A percentile compares a stretch with the other conserved stretches of the same genome.
These are phyloP conservation scores for Erynnis tages DNA, from an alignment of 2,888 invertebrate genomes.

Conservation along the genomic window DNA sequence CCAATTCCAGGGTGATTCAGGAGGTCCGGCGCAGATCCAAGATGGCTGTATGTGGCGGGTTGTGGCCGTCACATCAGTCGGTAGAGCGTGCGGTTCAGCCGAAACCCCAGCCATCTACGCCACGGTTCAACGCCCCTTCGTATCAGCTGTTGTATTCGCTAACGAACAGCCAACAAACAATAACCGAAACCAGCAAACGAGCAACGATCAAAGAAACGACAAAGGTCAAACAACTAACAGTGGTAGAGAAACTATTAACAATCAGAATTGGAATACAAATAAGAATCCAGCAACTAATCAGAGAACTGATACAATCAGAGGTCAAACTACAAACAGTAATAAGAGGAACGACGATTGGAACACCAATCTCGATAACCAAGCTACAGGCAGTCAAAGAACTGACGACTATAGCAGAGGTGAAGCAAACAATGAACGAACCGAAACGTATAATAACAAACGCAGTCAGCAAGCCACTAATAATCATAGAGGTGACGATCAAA, in stretches of 20 bases:
- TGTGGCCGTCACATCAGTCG: constrained; percentile 66
- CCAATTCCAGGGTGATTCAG: constrained; percentile 64
- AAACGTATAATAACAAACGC: neutral
- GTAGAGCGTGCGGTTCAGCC: constrained; percentile 63
- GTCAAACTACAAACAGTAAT: too few species aligned
- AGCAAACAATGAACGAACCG: too few species aligned
- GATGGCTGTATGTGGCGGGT: constrained; percentile 69
- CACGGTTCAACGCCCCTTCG: constrained; percentile 41
- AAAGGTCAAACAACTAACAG: neutral
- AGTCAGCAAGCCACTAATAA: neutral
- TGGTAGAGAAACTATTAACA: neutral
- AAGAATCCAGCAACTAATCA: too few species aligned
- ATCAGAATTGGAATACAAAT: too few species aligned
- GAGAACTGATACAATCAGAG: too few species aligned
- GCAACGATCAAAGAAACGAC: neutral
- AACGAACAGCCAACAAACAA: neutral
- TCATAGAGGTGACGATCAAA: neutral
- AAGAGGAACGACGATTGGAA: too few species aligned
- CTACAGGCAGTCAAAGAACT: too few species aligned
- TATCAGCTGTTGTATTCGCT: constrained; percentile 40
- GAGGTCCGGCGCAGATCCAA: constrained; percentile 67
- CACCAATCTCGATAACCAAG: too few species aligned
- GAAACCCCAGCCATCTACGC: constrained; percentile 69
- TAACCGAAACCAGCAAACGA: neutral
- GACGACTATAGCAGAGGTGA: too few species aligned